Evolutionary conservation across 92 coral and sea anemone genomes (phyloP), one percentile per base, ranked within the genome.

Genomic region (Paramuricea clavata): DNA sequence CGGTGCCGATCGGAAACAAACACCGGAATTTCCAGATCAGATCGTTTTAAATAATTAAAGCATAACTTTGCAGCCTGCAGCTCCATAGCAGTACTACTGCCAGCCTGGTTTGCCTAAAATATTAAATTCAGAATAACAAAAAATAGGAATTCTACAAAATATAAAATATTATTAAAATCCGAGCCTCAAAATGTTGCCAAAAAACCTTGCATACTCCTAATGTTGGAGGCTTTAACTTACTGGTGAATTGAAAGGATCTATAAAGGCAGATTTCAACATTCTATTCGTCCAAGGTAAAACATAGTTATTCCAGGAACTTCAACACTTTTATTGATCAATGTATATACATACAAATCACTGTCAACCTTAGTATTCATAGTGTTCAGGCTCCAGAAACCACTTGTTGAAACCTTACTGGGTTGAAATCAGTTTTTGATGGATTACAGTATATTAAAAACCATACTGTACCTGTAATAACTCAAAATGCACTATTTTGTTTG

Each of bases 61-160:
- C 80, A 76, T 31, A 85, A 49, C 81, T 87, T 71, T 67, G 90
- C 90, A 54, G 86, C 90, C 52, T 61, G 78, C 49, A 85, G 83
- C 68, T 78, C 83, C 83, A 78, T 78, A 11, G 44, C 50, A n/a
- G 70, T 78, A 56, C 83, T 52, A 43, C 83, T 52, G 23, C 71
- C 83, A 49, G 83, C 69, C 43, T 78, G 69, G 68, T 78, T 78
- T 50, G 83, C 83, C 83, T 36, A 17, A 70, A 31, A 42, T 56
- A 75, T 33, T 75, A 43, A 47, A 47, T 47, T 6, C 54, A 47
- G 19, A 47, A 47, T 47, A 50, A 50, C 3, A 50, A 7, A 2
- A 50, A 50, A 50, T 3, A 8, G 59, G 59, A 50, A 12, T 50
- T 50, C 3, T 50, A 54, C 22, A 54, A 19, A 54, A 7, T 50